Conservation (phyloP, 2,888 invertebrate genomes). For the Tiliacea aurago region DNA sequence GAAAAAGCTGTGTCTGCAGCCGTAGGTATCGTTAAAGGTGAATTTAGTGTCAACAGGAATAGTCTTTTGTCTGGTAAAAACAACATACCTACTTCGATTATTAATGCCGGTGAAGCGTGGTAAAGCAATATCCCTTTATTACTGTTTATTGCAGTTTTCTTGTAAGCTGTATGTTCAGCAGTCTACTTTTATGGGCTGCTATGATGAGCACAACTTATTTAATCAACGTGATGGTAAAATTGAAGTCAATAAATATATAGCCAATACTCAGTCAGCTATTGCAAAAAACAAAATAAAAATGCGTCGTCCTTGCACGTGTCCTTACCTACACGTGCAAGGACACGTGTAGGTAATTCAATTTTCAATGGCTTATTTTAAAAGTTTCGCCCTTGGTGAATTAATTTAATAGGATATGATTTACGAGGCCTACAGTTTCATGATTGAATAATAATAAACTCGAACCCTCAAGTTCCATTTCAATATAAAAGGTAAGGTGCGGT, state of each 20-base stretch:
- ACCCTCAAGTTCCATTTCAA: conserved; percentile 68
- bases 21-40: background rate
- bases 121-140: conserved; percentile 36
- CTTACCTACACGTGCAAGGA: too few relatives aligned
- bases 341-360: conserved; percentile 65
- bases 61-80: conserved; percentile 10
- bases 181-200: background rate
- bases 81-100: conserved; percentile 16
- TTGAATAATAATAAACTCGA: conserved; percentile 72
- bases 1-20: background rate
- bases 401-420: conserved; percentile 71
- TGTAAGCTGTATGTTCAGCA: background rate
- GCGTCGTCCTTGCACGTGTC: too few relatives aligned
- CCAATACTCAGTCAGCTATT: background rate
- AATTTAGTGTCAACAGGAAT: background rate
- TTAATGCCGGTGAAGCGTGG: background rate
- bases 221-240: conserved; percentile 16
- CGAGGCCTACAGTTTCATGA: conserved; percentile 66
- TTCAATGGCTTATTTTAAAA: conserved; percentile 65
- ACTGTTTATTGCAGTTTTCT: conserved; percentile 16
- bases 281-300: conserved; percentile 30
- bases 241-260: conserved; percentile 7
- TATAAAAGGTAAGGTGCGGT: conserved; percentile 75
- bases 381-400: conserved; percentile 59
- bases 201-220: conserved; percentile 14